A percentile compares a stretch with the other conserved stretches of the same genome.
Conservation (phyloP, 2,888 invertebrate genomes). For the Eilema sororculum region DNA sequence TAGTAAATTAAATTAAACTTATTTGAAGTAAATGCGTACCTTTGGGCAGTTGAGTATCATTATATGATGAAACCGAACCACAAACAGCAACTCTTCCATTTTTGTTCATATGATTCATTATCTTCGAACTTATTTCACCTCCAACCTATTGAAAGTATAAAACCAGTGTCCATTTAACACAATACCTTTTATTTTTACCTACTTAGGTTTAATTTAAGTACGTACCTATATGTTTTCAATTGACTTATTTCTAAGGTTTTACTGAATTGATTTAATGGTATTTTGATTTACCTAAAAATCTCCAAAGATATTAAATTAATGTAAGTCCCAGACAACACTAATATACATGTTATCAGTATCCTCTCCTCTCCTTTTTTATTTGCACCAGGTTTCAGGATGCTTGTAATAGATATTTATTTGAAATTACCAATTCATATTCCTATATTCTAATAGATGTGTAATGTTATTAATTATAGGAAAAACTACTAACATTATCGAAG, state of each 20-base stretch:
- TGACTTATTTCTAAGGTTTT: too few species aligned
- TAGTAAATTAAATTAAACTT: not conserved
- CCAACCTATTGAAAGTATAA: constrained; percentile 86
- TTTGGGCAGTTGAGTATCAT: constrained; percentile 78
- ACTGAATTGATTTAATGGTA: too few species aligned
- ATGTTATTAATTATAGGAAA: not conserved
- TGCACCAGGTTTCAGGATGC: not conserved
- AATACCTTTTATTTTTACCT: not conserved
- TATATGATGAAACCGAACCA: constrained; percentile 90
- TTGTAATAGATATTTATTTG: not conserved
- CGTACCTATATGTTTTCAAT: too few species aligned
- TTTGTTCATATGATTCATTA: constrained; percentile 89
- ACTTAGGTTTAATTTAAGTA: too few species aligned
- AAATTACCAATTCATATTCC: not conserved
- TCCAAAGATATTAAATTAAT: not conserved
- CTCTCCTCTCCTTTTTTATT: not conserved
- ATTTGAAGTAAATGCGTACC: constrained; percentile 53
- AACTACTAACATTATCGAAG: constrained; percentile 90
- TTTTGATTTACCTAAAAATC: too few species aligned
- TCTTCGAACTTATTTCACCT: constrained; percentile 89
- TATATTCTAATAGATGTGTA: not conserved
- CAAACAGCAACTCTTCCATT: constrained; percentile 90
- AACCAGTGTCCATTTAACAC: not conserved
- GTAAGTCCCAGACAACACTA: not conserved
- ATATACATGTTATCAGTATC: not conserved